Base-by-base conservation (phyloP, 1,140 invertebrate genomes). In the Panagrolaimus sp. region DNA sequence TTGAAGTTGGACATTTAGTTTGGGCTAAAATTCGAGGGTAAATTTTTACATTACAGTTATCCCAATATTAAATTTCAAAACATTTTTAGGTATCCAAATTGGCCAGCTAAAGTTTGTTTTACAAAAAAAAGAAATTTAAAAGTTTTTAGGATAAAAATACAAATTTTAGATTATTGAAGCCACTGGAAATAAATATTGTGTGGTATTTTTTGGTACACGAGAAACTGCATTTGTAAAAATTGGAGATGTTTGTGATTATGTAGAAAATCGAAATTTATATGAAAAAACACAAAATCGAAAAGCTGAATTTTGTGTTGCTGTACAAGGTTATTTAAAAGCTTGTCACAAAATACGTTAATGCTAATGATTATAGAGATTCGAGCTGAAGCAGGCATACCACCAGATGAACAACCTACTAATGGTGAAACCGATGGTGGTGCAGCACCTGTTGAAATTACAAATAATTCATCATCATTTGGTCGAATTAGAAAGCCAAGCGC, bases 11-110 rank as follows among this genome's bases (percentile, higher is more conserved):
- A 14, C 67, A 67, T 63, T 48, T 72, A 42, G 71, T 72, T 5
- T 72, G 72, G 72, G 65, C 72, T 2, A 72, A 72, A 74, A 72
- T 72, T 73, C 23, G 65, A 23, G 31, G 31, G 31, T 38, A 38
- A 38, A 38, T 38, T 38, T 38, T 38, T 38, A 38, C 2, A 4
- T 38, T 38, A 38, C 2, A 38, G 31, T 38, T 38, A 4, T 7
- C 7, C 31, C 31, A 7, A 38, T 7, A 2, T 38, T n/a, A n/a
- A n/a, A 38, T 38, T 38, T 38, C 31, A 4, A 38, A 38, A 38
- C 31, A 38, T 38, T 38, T 38, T 38, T 38, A 38, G 31, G 31
- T 38, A 38, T 66, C 72, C 72, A 5, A 69, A 63, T 57, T 73
- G 72, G 72, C 72, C 72, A 3, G 72, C 73, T 16, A 48, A 72